These are phyloP conservation scores for Triplophysa siluroides DNA, from an alignment of 2,113 vertebrate genomes.

Conservation along the genomic window DNA sequence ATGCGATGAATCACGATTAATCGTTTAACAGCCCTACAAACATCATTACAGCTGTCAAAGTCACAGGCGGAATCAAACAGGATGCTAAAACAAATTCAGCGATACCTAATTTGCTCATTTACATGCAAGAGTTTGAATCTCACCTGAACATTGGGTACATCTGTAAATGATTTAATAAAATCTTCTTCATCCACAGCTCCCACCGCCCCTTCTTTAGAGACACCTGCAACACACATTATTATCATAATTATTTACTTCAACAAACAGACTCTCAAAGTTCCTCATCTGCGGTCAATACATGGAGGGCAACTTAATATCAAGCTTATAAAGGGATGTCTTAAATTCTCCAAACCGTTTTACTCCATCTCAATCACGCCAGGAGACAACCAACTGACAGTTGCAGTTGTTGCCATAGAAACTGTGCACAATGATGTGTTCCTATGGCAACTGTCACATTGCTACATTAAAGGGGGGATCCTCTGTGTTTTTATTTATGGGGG, in stretches of 20 bases:
- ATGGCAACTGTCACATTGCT: conserved; percentile 42
- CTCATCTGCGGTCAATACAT: neutral
- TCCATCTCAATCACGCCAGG: neutral
- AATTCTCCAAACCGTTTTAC: neutral
- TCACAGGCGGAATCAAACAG: neutral
- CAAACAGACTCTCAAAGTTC: conserved; percentile 3
- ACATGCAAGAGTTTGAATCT: neutral
- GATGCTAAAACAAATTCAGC: neutral
- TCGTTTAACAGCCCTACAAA: too few relatives aligned
- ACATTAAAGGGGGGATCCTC: conserved; percentile 24
- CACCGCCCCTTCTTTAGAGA: conserved; percentile 83
- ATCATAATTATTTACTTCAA: conserved; percentile 23
- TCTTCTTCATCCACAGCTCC: conserved; percentile 94
- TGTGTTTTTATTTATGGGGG: neutral
- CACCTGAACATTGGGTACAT: conserved; percentile 93
- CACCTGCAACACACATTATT: conserved; percentile 67
- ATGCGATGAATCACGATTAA: too few relatives aligned
- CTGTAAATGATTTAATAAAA: conserved; percentile 92
- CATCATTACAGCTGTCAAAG: neutral
- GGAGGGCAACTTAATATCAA: too few relatives aligned
- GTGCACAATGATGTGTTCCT: conserved; percentile 50
- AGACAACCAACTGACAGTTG: conserved; percentile 38
- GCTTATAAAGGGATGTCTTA: too few relatives aligned
- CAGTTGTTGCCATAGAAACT: conserved; percentile 37
- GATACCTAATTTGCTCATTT: neutral